Conservation (phyloP, 2,888 invertebrate genomes). For the Drosophila pseudotakahashii region DNA sequence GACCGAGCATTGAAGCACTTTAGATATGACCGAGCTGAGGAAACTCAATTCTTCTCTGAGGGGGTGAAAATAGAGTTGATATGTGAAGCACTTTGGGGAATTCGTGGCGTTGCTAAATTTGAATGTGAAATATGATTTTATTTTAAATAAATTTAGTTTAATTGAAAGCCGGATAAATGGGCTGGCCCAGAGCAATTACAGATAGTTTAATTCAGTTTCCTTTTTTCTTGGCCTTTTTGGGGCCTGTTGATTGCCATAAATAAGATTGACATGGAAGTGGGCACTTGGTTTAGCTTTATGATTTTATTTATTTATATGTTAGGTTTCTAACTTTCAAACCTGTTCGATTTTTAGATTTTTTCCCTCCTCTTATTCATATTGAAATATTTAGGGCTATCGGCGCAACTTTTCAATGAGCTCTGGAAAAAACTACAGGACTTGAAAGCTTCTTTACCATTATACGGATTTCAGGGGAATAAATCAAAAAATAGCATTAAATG, state of each 20-base stretch:
- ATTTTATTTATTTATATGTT: not conserved
- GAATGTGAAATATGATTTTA: conserved; percentile 59
- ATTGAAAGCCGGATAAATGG: conserved; percentile 33
- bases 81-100: conserved; percentile 29
- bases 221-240: conserved; percentile 7
- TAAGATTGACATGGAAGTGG: conserved; percentile 13
- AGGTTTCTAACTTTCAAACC: not conserved
- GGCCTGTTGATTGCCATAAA: conserved; percentile 16
- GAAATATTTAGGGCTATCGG: not conserved
- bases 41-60: conserved; percentile 21
- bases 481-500: not conserved
- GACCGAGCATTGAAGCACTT: conserved; percentile 51
- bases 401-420: not conserved
- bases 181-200: conserved; percentile 42
- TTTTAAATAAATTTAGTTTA: conserved; percentile 61
- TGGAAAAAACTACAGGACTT: not conserved
- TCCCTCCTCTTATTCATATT: not conserved
- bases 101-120: conserved; percentile 52
- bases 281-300: not conserved
- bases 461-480: not conserved
- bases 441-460: not conserved
- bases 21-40: conserved; percentile 55
- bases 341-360: not conserved
- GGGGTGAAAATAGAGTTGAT: conserved; percentile 46
- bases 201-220: conserved; percentile 32